Percentiles rank a stretch among this genome's conserved stretches.
phyloP scores from a whole-genome alignment of 2,797 vertebrate genomes.

The Notamacropus eugenii region DNA sequence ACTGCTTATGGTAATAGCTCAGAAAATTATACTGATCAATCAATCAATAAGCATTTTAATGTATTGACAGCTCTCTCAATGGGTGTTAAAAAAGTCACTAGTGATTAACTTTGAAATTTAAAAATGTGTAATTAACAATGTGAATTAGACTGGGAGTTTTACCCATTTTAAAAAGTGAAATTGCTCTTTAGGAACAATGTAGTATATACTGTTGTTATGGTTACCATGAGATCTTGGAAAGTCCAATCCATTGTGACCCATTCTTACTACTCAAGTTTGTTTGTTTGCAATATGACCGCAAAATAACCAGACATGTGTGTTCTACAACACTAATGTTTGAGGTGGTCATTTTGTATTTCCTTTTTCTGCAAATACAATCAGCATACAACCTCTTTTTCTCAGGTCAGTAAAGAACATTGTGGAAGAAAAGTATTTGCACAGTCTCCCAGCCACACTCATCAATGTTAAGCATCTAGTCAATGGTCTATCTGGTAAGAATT shows the following conservation, averaged over 20 bases:
- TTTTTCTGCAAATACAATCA: background rate
- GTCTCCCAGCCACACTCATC: background rate
- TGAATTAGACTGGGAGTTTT: background rate
- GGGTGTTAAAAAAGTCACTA: background rate
- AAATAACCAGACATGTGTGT: background rate
- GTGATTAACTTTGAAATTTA: background rate
- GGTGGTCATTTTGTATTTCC: background rate
- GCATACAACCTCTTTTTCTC: background rate
- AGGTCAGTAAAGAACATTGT: background rate
- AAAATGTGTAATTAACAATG: background rate
- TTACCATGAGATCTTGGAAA: background rate
- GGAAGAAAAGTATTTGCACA: background rate
- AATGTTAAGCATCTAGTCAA: background rate
- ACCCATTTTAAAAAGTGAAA: background rate
- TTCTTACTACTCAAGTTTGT: background rate
- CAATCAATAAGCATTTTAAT: background rate
- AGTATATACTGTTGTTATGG: background rate
- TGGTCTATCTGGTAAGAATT: background rate
- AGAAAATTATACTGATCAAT: background rate
- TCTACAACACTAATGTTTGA: background rate
- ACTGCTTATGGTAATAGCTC: background rate
- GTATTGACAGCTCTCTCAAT: background rate
- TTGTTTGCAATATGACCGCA: background rate
- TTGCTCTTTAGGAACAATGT: background rate
- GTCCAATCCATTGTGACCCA: background rate